Evolutionary conservation across 1,140 invertebrate species (phyloP).

Genomic region (Trichonephila inaurata): DNA sequence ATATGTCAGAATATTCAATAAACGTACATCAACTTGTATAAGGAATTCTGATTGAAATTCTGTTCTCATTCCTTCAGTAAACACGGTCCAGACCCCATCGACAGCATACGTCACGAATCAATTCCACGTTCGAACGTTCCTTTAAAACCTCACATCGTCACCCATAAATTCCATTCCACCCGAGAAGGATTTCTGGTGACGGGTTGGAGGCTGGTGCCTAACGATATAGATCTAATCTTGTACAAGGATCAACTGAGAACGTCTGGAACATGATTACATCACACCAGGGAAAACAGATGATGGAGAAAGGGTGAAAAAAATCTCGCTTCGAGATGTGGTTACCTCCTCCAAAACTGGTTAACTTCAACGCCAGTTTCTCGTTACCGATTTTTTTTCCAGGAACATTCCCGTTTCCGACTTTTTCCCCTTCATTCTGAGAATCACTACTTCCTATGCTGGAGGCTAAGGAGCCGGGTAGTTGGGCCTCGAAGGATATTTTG

Average conservation of each 20-base stretch:
- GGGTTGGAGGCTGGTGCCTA: background rate
- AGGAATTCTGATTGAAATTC: background rate
- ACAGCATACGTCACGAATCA: slow-evolving; percentile 21
- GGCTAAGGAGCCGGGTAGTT: background rate
- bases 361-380: background rate
- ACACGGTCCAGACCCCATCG: background rate
- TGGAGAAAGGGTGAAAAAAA: background rate
- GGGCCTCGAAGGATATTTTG: background rate
- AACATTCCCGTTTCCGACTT: background rate
- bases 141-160: background rate
- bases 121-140: background rate
- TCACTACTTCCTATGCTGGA: background rate
- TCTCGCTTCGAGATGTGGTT: background rate
- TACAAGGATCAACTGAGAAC: slow-evolving; percentile 14
- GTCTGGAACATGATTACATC: slow-evolving; percentile 53
- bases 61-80: background rate
- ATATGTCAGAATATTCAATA: background rate
- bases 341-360: slow-evolving; percentile 16
- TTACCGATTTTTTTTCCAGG: background rate
- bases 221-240: slow-evolving; percentile 46
- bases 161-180: background rate
- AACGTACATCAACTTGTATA: background rate
- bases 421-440: background rate
- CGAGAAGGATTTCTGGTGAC: background rate
- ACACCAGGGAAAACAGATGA: slow-evolving; percentile 40